These are phyloP conservation scores for Ancistrus triradiatus DNA, from an alignment of 2,113 vertebrate genomes.

Conservation along the genomic window DNA sequence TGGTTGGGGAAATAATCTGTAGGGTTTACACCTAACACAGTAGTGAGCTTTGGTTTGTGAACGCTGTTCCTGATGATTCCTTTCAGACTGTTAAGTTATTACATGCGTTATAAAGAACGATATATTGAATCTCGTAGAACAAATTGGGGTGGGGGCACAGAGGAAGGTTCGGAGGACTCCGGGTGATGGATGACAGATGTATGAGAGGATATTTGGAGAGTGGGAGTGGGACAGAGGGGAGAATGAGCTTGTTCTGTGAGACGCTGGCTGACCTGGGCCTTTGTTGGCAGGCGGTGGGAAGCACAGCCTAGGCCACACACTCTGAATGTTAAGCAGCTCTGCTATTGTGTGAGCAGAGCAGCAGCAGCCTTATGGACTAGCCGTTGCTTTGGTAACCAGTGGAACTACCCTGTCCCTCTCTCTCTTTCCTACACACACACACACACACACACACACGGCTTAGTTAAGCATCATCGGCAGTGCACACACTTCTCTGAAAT, in stretches of 20 bases:
- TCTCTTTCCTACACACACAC: constrained; percentile 20
- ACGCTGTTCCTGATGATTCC: no score
- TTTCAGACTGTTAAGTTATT: no score
- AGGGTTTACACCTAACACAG: no score
- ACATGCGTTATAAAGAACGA: no score
- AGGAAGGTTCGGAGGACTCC: neutral
- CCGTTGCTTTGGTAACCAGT: constrained; percentile 67
- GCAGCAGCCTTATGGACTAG: constrained; percentile 63
- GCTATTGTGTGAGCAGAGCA: constrained; percentile 69
- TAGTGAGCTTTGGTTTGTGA: no score
- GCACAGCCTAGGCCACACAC: constrained; percentile 64
- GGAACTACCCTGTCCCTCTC: constrained; percentile 50
- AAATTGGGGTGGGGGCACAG: neutral
- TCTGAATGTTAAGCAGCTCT: constrained; percentile 72
- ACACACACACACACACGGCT: constrained; percentile 1
- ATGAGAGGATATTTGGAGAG: neutral
- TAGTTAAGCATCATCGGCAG: no score
- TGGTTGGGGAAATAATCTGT: no score
- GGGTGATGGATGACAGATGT: neutral
- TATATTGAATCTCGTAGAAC: no score
- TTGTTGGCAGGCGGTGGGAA: constrained; percentile 75
- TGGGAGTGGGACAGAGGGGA: neutral
- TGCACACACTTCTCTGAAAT: constrained; percentile 3
- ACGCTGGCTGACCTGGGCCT: constrained; percentile 66
- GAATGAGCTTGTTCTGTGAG: constrained; percentile 32